phyloP scores from a whole-genome alignment of 2,888 invertebrate species.

The Timema cristinae region DNA sequence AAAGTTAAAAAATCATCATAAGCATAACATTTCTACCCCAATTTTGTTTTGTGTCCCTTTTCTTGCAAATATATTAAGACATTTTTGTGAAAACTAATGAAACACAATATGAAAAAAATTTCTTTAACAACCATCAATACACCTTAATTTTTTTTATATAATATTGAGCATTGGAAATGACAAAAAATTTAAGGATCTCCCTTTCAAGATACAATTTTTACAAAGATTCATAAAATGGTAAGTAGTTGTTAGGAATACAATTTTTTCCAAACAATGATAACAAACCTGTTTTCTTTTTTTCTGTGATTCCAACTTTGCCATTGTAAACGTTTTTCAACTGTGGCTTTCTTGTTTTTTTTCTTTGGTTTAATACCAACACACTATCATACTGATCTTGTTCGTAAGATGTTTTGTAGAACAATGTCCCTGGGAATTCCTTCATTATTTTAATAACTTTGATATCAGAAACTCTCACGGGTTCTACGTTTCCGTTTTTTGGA shows the following conservation, averaged over 20 bases:
- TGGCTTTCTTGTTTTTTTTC: neutral
- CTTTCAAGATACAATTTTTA: too few species aligned
- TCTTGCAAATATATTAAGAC: too few species aligned
- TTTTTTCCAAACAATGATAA: neutral
- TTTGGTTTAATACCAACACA: neutral
- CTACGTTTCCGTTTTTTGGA: too few species aligned
- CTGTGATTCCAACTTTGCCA: neutral
- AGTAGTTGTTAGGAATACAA: neutral
- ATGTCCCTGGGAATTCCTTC: neutral
- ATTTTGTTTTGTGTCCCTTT: too few species aligned
- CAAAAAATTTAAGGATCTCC: too few species aligned
- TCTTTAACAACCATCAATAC: too few species aligned
- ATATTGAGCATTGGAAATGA: too few species aligned
- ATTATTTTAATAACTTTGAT: neutral
- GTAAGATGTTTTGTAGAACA: conserved; percentile 3
- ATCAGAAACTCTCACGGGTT: neutral
- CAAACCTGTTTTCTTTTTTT: neutral
- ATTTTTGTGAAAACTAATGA: too few species aligned
- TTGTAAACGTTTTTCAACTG: conserved; percentile 1
- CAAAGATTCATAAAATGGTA: neutral
- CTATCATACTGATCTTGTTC: neutral
- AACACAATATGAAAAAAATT: too few species aligned
- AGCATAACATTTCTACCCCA: too few species aligned
- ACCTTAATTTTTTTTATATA: too few species aligned
- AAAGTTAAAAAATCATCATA: too few species aligned